Evolutionary conservation across 2,888 invertebrate species (phyloP).

Genomic region (Hyalella azteca): DNA sequence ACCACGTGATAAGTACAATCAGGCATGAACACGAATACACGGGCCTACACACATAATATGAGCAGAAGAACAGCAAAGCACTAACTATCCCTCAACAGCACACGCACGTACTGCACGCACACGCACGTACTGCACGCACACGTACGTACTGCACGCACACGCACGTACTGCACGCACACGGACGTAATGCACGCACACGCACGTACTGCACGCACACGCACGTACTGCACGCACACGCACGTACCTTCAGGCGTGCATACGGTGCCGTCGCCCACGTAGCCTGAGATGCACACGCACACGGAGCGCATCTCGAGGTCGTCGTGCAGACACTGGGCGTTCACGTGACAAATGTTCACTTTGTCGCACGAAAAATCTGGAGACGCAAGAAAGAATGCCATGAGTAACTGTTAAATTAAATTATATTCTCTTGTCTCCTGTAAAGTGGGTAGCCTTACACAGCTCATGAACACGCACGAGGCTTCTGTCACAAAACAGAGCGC

Average conservation of each 20-base stretch:
- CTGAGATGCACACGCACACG: slow-evolving; percentile 67
- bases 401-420: no score
- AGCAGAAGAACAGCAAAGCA: no score
- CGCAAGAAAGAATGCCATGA: neutral
- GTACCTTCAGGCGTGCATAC: slow-evolving; percentile 60
- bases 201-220: neutral
- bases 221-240: neutral
- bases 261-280: slow-evolving; percentile 68
- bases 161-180: neutral
- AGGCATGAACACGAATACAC: no score
- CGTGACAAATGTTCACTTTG: slow-evolving; percentile 73
- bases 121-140: neutral
- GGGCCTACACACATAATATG: no score
- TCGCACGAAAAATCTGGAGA: slow-evolving; percentile 62
- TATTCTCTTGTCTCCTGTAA: no score
- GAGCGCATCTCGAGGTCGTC: slow-evolving; percentile 60
- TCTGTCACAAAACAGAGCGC: no score
- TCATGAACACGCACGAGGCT: no score
- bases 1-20: no score
- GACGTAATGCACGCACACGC: neutral
- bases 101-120: neutral
- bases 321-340: slow-evolving; percentile 78
- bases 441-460: no score
- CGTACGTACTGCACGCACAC: neutral
- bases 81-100: neutral